phyloP scores from a whole-genome alignment of 2,113 vertebrate species.

The Uropsilus gracilis region DNA sequence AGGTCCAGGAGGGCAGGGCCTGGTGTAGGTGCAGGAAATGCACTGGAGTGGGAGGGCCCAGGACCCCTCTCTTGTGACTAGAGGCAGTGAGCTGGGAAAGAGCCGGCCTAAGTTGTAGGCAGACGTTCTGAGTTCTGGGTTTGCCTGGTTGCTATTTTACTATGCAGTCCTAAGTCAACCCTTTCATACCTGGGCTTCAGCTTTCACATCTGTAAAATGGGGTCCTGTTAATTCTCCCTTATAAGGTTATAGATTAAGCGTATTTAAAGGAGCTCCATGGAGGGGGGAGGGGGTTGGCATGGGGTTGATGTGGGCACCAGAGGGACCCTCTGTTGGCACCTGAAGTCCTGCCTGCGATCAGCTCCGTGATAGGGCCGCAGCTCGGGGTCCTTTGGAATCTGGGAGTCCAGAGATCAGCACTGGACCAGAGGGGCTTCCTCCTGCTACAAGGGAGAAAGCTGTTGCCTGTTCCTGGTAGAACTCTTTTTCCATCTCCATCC shows the following conservation, averaged over 20 bases:
- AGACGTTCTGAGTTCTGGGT: background rate
- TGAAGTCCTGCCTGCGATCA: background rate
- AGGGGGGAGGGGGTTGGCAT: too few relatives aligned
- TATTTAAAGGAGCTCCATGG: background rate
- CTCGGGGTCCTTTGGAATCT: background rate
- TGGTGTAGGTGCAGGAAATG: background rate
- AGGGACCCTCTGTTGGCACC: background rate
- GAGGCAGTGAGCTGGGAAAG: background rate
- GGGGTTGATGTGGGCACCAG: background rate
- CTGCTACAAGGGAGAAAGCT: background rate
- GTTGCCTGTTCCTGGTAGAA: background rate
- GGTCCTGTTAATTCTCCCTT: accelerated
- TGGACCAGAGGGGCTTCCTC: background rate
- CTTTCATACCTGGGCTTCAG: background rate
- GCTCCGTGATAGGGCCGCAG: background rate
- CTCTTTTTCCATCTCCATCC: slow-evolving; percentile 60
- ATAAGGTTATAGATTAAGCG: background rate
- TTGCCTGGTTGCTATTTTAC: background rate
- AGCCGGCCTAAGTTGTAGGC: background rate
- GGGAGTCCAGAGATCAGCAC: background rate
- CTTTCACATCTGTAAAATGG: slow-evolving; percentile 8
- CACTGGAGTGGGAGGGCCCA: background rate
- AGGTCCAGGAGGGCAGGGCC: background rate
- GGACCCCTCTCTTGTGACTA: background rate
- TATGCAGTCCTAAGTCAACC: accelerated